These are phyloP conservation scores for Frankliniella fusca DNA, from an alignment of 2,888 invertebrate genomes.

Conservation along the genomic window DNA sequence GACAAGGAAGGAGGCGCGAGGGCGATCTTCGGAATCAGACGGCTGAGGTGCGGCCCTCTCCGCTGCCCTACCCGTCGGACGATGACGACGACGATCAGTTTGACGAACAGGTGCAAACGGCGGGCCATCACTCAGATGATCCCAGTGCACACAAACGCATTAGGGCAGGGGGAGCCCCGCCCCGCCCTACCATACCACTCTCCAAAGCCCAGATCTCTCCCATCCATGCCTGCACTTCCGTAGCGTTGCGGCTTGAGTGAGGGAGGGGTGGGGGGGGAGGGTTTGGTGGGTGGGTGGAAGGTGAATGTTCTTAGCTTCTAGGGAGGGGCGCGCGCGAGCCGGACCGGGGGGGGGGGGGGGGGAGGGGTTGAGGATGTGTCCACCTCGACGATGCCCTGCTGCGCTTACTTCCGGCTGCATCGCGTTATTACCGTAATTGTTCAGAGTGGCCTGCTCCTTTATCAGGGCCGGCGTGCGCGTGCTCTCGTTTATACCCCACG, in stretches of 20 bases:
- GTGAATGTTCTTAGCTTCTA: not conserved
- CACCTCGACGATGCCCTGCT: not conserved
- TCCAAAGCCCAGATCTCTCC: not conserved
- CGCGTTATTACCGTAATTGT: conserved; percentile 16
- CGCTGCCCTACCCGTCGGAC: not conserved
- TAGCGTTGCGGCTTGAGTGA: not conserved
- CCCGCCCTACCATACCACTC: not conserved
- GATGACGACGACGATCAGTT: conserved; percentile 6
- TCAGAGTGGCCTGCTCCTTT: not conserved
- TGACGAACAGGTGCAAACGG: conserved; percentile 19
- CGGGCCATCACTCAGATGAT: not conserved
- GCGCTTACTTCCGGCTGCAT: not conserved
- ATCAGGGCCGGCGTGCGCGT: not conserved
- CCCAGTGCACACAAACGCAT: conserved; percentile 19
- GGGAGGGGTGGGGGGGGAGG: too few relatives aligned
- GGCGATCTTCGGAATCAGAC: too few relatives aligned
- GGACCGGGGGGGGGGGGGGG: not conserved
- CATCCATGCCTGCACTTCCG: not conserved
- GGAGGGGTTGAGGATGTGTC: not conserved
- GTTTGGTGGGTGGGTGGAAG: too few relatives aligned
- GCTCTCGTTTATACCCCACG: not conserved
- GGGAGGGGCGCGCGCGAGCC: not conserved
- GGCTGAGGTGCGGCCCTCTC: not conserved
- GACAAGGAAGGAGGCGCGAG: too few relatives aligned
- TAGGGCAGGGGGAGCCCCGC: not conserved